Evolutionary conservation across 2,888 invertebrate genomes (phyloP).

Genomic region (Leptinotarsa tumamoca): DNA sequence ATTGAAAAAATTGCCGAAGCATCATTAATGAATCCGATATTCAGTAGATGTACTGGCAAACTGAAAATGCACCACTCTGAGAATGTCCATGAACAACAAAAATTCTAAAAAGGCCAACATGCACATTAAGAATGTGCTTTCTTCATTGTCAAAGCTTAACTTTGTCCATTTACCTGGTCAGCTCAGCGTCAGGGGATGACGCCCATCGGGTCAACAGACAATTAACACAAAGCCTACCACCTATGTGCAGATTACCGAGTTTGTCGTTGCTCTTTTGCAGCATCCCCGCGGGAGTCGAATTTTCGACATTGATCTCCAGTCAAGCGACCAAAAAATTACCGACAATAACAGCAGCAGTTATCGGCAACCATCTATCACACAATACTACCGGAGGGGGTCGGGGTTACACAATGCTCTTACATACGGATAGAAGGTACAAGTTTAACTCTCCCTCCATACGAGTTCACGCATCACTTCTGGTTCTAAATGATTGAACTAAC

Average conservation of each 20-base stretch:
- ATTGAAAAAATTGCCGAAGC: too few species aligned
- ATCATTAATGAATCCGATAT: too few species aligned
- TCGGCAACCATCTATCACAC: conserved; percentile 57
- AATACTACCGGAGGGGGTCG: conserved; percentile 37
- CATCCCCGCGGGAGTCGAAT: conserved; percentile 56
- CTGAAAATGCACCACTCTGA: not conserved
- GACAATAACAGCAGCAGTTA: conserved; percentile 61
- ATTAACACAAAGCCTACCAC: conserved; percentile 59
- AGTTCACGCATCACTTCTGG: conserved; percentile 56
- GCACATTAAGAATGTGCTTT: not conserved
- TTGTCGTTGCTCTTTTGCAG: conserved; percentile 58
- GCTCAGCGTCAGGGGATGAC: conserved; percentile 40
- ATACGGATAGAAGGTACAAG: conserved; percentile 24
- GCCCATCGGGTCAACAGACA: conserved; percentile 54
- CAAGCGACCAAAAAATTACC: conserved; percentile 59
- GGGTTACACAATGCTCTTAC: conserved; percentile 17
- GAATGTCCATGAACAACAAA: too few species aligned
- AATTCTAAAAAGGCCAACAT: not conserved
- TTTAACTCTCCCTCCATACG: conserved; percentile 42
- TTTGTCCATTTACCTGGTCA: conserved; percentile 23
- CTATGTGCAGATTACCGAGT: conserved; percentile 60
- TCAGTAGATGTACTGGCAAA: not conserved
- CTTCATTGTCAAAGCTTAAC: conserved; percentile 10
- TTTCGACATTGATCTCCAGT: conserved; percentile 42
- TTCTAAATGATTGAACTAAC: conserved; percentile 58